Conservation (phyloP, 64 coral and sea anemone genomes). For the Montipora sp. region DNA sequence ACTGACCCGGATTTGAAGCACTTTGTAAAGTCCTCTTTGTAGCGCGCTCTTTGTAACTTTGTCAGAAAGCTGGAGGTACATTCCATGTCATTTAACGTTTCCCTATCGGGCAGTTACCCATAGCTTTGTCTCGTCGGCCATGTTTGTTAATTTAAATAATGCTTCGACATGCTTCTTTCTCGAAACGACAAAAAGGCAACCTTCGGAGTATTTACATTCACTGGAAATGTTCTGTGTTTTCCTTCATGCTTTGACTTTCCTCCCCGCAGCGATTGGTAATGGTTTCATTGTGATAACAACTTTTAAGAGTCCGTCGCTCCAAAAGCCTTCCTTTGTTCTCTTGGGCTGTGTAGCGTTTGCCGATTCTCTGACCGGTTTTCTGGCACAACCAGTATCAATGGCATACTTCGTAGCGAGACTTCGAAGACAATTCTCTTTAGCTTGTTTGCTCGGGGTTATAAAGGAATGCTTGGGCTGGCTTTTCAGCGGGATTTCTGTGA, state of each 20-base stretch:
- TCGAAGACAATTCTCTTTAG: background rate
- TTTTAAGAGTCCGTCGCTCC: conserved; percentile 2
- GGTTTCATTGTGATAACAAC: background rate
- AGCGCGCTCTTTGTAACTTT: no score
- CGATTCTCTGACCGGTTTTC: conserved; percentile 17
- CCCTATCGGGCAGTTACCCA: background rate
- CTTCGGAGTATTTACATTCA: background rate
- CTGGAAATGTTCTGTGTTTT: conserved; percentile 4
- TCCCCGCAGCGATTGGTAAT: conserved; percentile 31
- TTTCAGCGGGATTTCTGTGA: background rate
- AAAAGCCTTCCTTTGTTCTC: conserved; percentile 8
- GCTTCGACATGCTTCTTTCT: conserved; percentile 21
- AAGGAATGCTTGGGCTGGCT: conserved; percentile 17
- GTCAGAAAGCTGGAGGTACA: no score
- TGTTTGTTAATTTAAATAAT: background rate
- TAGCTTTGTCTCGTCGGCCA: background rate
- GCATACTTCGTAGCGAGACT: conserved; percentile 10
- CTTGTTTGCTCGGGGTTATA: background rate
- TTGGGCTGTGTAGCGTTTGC: conserved; percentile 8
- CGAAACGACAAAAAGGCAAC: background rate
- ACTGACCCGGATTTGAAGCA: no score
- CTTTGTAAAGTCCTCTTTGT: no score
- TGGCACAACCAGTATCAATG: conserved; percentile 34
- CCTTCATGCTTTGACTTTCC: conserved; percentile 3
- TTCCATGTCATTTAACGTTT: no score